These are phyloP conservation scores for Palythoa grandiflora DNA, from an alignment of 92 coral and sea anemone species.

Conservation along the genomic window DNA sequence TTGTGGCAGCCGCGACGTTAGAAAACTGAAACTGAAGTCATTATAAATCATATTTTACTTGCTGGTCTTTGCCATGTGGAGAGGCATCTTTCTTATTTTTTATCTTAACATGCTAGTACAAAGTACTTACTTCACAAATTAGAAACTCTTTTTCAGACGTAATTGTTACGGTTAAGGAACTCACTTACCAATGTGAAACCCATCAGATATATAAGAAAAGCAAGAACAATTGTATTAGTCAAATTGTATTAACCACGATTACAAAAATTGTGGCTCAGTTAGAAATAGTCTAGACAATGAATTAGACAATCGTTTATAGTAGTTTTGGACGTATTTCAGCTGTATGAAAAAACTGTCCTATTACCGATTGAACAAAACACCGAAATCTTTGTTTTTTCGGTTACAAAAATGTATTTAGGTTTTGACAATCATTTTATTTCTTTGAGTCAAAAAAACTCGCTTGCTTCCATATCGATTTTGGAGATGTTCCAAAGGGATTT, in stretches of 20 bases:
- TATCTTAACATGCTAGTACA: background rate
- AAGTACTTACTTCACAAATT: background rate
- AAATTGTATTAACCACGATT: background rate
- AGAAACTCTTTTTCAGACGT: background rate
- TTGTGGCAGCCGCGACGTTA: too few species aligned
- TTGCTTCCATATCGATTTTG: too few species aligned
- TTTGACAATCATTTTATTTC: too few species aligned
- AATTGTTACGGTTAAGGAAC: background rate
- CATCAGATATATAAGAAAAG: background rate
- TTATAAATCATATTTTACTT: background rate
- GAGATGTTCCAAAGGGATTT: too few species aligned
- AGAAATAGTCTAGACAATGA: background rate
- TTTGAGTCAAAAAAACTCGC: too few species aligned
- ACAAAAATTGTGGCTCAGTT: background rate
- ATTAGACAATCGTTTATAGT: background rate
- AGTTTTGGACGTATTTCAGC: background rate
- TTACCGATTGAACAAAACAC: background rate
- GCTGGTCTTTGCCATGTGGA: background rate
- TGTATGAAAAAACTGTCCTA: background rate
- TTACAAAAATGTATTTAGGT: too few species aligned
- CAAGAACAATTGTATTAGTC: background rate
- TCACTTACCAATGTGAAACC: background rate
- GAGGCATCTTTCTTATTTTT: background rate
- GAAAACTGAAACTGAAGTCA: too few species aligned
- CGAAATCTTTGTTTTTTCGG: background rate